Evolutionary conservation across 2,888 invertebrate genomes (phyloP), one percentile per base, ranked within the genome.

Genomic region (Pristionchus japonicus): DNA sequence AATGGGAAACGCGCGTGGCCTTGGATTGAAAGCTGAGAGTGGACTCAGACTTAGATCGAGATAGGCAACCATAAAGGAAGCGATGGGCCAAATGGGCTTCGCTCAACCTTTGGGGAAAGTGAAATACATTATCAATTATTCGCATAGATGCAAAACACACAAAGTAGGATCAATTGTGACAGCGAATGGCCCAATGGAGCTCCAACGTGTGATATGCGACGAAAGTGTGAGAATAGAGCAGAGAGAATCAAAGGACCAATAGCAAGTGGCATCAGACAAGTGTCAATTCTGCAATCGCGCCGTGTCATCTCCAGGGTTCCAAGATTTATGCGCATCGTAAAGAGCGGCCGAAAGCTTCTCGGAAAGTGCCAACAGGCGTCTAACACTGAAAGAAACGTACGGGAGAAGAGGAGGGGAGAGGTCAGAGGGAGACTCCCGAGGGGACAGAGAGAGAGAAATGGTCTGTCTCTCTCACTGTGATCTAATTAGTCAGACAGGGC

Each of bases 331-430:
- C 0, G 37, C 15, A 77, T 77, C 43, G 43, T 77, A 77, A 77
- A 77, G 17, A 9, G n/a, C 40, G 43, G n/a, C 77, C 77, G 77
- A 77, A 74, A 77, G 77, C 77, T 27, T 40, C 40, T 77, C 43
- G 77, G 77, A 43, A 77, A 77, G 77, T 77, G 77, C 43, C 77
- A 77, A 77, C 40, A 47, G 77, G 77, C 77, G 77, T 27, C 1
- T 37, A 37, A 70, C 70, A 70, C 70, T 70, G n/a, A 34, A 47
- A 77, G 77, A 43, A 77, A 77, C 77, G 77, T 77, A 47, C 37
- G 77, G 77, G 40, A 67, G 67, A 57, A n/a, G 57, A 57, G n/a
- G 13, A 13, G 20, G 57, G 15, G 31, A 77, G 43, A 77, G 77
- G 70, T 70, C 43, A 77, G n/a, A 31, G 47, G 37, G 74, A 40